phyloP scores from a whole-genome alignment of 2,888 invertebrate species.

The Lissocephala sabroskyi region DNA sequence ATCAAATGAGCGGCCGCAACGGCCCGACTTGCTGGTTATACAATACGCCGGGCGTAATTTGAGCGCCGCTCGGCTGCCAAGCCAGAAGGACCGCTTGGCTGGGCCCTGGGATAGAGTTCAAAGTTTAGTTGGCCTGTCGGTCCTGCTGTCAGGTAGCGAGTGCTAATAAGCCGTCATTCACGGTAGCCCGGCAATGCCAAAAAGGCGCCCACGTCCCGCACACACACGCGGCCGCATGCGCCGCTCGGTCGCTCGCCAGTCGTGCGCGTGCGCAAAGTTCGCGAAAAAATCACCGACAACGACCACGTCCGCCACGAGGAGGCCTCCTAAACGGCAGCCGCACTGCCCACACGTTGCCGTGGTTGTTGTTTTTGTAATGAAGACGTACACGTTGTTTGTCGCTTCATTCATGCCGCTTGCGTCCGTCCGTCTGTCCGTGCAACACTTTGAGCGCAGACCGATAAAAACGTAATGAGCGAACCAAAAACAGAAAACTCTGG shows the following conservation, averaged over 20 bases:
- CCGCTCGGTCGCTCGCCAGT: conserved; percentile 43
- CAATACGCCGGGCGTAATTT: conserved; percentile 6
- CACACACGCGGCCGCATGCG: too few species aligned
- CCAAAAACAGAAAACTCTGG: too few species aligned
- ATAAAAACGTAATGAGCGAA: too few species aligned
- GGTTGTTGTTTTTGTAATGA: conserved; percentile 24
- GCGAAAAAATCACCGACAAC: conserved; percentile 5
- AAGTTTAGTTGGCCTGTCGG: conserved; percentile 20
- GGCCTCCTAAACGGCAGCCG: conserved; percentile 35
- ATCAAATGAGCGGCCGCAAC: conserved; percentile 1
- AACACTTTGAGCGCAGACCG: background rate
- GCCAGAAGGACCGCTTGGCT: background rate
- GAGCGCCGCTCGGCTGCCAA: background rate
- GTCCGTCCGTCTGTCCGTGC: too few species aligned
- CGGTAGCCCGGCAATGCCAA: too few species aligned
- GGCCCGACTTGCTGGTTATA: background rate
- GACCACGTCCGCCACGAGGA: background rate
- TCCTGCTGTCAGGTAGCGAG: too few species aligned
- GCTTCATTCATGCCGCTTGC: conserved; percentile 47
- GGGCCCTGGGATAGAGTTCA: conserved; percentile 18
- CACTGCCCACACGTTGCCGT: conserved; percentile 47
- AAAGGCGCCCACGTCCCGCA: too few species aligned
- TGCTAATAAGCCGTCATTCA: too few species aligned
- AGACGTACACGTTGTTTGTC: conserved; percentile 21
- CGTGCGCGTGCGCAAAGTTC: conserved; percentile 50